Evolutionary conservation across 2,113 vertebrate genomes (phyloP).

Genomic region (Hydropotes inermis): DNA sequence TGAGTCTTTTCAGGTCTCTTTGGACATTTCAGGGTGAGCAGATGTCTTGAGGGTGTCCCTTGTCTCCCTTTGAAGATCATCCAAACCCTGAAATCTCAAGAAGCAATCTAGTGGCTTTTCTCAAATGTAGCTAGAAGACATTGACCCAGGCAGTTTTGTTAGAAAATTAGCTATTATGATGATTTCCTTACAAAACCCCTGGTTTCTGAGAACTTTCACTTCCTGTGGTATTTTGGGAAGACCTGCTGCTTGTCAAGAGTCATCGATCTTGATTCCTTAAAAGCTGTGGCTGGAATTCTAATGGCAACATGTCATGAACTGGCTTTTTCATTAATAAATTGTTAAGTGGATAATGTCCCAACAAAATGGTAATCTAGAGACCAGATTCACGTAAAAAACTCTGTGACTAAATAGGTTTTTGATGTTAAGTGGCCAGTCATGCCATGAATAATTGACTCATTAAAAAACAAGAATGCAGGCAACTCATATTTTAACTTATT

Average conservation of each 20-base stretch:
- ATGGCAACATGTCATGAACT: not conserved
- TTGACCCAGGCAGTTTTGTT: not conserved
- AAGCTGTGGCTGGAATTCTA: conserved; percentile 44
- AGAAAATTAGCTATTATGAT: conserved; percentile 34
- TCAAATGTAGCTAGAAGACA: conserved; percentile 20
- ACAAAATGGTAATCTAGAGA: not conserved
- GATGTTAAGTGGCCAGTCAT: not conserved
- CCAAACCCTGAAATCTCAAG: conserved; percentile 13
- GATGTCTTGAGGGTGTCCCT: not conserved
- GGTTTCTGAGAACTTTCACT: conserved; percentile 13
- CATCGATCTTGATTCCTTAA: conserved; percentile 57
- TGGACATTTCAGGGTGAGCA: not conserved
- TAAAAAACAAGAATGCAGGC: not conserved
- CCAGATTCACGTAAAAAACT: not conserved
- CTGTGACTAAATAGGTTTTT: conserved; percentile 4
- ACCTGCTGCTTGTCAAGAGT: not conserved
- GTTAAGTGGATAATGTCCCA: not conserved
- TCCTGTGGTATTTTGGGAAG: conserved; percentile 10
- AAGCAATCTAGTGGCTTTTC: conserved; percentile 35
- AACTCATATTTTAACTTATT: conserved; percentile 6
- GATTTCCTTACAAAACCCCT: conserved; percentile 41
- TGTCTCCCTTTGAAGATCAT: conserved; percentile 15
- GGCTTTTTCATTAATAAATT: not conserved
- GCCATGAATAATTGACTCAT: not conserved
- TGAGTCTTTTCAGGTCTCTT: conserved; percentile 14